phyloP scores from a whole-genome alignment of 2,797 vertebrate genomes.

The Todus mexicanus region DNA sequence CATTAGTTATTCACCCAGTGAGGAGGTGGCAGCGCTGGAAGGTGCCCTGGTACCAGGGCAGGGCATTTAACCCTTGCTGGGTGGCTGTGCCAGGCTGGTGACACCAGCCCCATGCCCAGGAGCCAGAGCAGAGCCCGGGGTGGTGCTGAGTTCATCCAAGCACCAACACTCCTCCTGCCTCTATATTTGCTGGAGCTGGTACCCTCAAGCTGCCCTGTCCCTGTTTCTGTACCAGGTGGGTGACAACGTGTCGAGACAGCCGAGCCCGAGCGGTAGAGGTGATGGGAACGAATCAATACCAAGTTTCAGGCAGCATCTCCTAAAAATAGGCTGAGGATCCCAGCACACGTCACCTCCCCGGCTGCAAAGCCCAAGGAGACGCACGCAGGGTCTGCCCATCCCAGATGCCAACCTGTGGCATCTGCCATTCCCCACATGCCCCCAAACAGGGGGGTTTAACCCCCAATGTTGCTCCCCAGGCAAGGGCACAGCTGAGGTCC shows the following conservation, averaged over 20 bases:
- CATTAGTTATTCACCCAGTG: background rate
- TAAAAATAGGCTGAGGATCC: background rate
- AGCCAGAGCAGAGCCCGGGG: background rate
- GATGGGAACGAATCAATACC: too few relatives aligned
- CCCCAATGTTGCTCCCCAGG: background rate
- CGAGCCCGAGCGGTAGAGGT: background rate
- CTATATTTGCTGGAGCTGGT: background rate
- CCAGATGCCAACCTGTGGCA: accelerated
- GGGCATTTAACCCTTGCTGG: background rate
- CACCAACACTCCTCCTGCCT: background rate
- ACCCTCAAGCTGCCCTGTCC: background rate
- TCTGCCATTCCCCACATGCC: accelerated
- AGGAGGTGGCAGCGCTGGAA: background rate
- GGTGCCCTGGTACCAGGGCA: background rate
- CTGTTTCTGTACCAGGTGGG: background rate
- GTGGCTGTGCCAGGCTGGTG: background rate
- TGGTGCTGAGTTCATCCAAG: background rate
- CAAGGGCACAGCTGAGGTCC: accelerated
- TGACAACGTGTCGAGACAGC: background rate
- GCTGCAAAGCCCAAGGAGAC: background rate
- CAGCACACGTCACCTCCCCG: accelerated
- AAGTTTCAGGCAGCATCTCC: background rate
- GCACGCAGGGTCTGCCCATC: accelerated
- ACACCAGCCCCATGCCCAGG: background rate
- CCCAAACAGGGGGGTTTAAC: background rate